Evolutionary conservation across 2,113 vertebrate species (phyloP).

Genomic region (Cyprinodon brontotheroides): DNA sequence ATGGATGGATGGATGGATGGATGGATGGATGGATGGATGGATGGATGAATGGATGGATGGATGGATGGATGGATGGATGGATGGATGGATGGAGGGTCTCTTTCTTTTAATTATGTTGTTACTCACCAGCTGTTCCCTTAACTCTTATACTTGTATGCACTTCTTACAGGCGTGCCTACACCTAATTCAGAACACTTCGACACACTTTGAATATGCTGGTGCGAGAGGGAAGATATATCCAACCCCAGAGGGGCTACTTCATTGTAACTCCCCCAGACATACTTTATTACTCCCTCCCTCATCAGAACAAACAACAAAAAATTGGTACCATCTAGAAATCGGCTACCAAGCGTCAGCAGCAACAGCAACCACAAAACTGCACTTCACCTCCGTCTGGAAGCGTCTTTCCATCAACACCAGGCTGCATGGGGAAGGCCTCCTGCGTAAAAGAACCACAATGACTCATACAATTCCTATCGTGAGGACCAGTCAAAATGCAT

Average conservation of each 20-base stretch:
- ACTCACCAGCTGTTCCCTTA: background rate
- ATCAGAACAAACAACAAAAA: constrained; percentile 84
- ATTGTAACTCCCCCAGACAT: constrained; percentile 99
- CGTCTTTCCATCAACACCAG: constrained; percentile 89
- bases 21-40: too few species aligned
- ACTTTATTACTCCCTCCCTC: constrained; percentile 98
- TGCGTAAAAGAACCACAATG: constrained; percentile 94
- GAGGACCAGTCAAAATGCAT: constrained; percentile 90
- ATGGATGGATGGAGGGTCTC: too few species aligned
- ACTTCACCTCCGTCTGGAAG: constrained; percentile 93
- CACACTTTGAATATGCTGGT: constrained; percentile 98
- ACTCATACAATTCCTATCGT: constrained; percentile 92
- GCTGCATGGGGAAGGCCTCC: constrained; percentile 91
- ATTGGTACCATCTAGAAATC: constrained; percentile 99
- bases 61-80: too few species aligned
- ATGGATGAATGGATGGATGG: too few species aligned
- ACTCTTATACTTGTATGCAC: constrained; percentile 14
- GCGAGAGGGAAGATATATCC: constrained; percentile 98
- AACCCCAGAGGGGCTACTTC: constrained; percentile 97
- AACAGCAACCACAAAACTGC: constrained; percentile 83
- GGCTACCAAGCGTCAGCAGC: constrained; percentile 87
- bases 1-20: too few species aligned
- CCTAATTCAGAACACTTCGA: constrained; percentile 95
- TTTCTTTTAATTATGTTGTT: too few species aligned
- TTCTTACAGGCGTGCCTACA: constrained; percentile 90